These are phyloP conservation scores for Neopipo cinnamomea DNA, from an alignment of 2,113 vertebrate species.

Conservation along the genomic window DNA sequence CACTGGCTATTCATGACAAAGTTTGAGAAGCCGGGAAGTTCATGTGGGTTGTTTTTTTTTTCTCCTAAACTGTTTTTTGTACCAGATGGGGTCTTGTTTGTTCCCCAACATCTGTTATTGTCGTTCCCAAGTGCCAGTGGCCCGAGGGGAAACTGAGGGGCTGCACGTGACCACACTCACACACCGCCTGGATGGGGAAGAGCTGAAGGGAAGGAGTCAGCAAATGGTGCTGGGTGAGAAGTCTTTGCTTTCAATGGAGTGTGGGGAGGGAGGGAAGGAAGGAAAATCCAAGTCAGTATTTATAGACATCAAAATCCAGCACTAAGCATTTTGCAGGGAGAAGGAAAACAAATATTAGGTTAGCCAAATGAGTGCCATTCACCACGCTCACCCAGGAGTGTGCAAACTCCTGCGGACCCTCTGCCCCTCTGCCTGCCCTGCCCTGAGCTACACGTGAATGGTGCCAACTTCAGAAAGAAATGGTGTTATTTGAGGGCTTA, in stretches of 20 bases:
- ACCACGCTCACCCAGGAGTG: background rate
- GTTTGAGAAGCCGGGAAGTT: background rate
- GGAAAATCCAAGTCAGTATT: conserved; percentile 35
- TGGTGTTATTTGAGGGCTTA: background rate
- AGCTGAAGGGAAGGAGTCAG: conserved; percentile 3
- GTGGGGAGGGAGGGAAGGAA: conserved; percentile 20
- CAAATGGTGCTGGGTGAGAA: background rate
- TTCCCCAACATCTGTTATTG: background rate
- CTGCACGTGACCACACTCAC: fast-evolving
- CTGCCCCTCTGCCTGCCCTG: background rate
- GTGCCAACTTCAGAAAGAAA: background rate
- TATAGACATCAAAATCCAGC: conserved; percentile 18
- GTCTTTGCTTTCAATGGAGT: background rate
- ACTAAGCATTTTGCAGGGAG: conserved; percentile 25
- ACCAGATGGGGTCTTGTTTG: background rate
- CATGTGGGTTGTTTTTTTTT: background rate
- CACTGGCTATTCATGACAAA: background rate
- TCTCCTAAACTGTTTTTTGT: background rate
- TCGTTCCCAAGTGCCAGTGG: background rate
- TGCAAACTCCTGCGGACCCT: background rate
- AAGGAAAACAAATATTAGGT: background rate
- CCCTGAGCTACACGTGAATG: background rate
- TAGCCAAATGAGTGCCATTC: background rate
- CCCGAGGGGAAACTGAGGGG: background rate
- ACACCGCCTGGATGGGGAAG: fast-evolving